These are phyloP conservation scores for Epistrophe grossulariae DNA, from an alignment of 2,888 invertebrate genomes.

Conservation along the genomic window DNA sequence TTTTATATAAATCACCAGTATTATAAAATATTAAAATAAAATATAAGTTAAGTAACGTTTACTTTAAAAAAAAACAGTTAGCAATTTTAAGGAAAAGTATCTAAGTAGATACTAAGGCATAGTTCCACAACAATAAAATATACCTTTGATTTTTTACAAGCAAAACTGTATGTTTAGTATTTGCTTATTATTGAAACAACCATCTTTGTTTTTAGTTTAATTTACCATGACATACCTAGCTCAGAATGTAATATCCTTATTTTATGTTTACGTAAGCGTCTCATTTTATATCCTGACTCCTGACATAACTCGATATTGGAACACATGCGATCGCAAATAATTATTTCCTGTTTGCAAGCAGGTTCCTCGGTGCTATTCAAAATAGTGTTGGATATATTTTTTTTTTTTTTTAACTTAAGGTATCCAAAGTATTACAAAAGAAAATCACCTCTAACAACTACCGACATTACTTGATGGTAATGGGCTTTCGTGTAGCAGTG, in stretches of 20 bases:
- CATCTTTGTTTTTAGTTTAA: neutral
- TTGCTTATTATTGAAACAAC: neutral
- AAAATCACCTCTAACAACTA: slow-evolving; percentile 72
- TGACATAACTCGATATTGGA: slow-evolving; percentile 35
- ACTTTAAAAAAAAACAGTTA: no score
- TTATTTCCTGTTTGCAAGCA: slow-evolving; percentile 64
- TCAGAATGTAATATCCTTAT: neutral
- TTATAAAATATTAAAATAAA: no score
- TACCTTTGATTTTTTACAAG: no score
- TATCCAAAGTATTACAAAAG: slow-evolving; percentile 31
- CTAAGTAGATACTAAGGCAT: no score
- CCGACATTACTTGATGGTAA: slow-evolving; percentile 70
- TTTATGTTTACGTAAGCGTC: slow-evolving; percentile 56
- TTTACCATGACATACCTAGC: neutral
- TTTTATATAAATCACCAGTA: no score
- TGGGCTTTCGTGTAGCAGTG: slow-evolving; percentile 62
- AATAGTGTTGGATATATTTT: slow-evolving; percentile 47
- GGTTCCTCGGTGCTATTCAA: slow-evolving; percentile 42
- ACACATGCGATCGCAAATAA: slow-evolving; percentile 72
- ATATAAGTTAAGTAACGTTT: no score
- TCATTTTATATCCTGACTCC: slow-evolving; percentile 50
- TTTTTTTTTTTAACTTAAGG: slow-evolving; percentile 3
- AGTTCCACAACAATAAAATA: no score
- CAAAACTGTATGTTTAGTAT: no score
- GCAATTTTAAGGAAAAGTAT: no score